A percentile compares a stretch with the other conserved stretches of the same genome.
These are phyloP conservation scores for Euglossa dilemma DNA, from an alignment of 1,140 invertebrate genomes.

Conservation along the genomic window DNA sequence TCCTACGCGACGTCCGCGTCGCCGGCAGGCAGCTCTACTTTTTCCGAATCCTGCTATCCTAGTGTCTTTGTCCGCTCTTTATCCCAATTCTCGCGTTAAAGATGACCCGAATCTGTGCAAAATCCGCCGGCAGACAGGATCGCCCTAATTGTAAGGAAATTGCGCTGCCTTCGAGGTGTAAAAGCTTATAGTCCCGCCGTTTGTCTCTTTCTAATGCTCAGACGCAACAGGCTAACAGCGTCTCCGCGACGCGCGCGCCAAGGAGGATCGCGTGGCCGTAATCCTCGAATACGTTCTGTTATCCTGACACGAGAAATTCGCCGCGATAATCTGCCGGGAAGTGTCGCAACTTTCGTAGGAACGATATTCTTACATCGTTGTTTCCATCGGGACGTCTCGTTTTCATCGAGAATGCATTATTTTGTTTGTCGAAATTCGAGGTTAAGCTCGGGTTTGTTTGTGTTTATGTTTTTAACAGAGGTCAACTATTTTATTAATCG, in stretches of 20 bases:
- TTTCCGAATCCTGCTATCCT: constrained; percentile 71
- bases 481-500: too few relatives aligned
- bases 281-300: constrained; percentile 62
- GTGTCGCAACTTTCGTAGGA: neutral
- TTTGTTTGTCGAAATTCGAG: too few relatives aligned
- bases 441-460: too few relatives aligned
- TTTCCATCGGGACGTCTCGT: too few relatives aligned
- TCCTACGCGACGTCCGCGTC: constrained; percentile 43
- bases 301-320: constrained; percentile 72
- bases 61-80: constrained; percentile 74
- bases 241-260: constrained; percentile 24
- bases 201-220: constrained; percentile 23
- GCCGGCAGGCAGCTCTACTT: constrained; percentile 44
- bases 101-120: constrained; percentile 56
- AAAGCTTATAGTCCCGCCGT: constrained; percentile 5
- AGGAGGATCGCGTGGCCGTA: constrained; percentile 46
- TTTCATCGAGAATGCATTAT: too few relatives aligned
- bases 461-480: too few relatives aligned
- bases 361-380: neutral
- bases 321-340: constrained; percentile 53
- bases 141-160: constrained; percentile 6
- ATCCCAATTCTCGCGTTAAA: constrained; percentile 75
- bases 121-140: constrained; percentile 25
- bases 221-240: constrained; percentile 61
- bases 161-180: neutral